These are phyloP conservation scores for Leptopilina myrica DNA, from an alignment of 2,888 invertebrate genomes.

Conservation along the genomic window DNA sequence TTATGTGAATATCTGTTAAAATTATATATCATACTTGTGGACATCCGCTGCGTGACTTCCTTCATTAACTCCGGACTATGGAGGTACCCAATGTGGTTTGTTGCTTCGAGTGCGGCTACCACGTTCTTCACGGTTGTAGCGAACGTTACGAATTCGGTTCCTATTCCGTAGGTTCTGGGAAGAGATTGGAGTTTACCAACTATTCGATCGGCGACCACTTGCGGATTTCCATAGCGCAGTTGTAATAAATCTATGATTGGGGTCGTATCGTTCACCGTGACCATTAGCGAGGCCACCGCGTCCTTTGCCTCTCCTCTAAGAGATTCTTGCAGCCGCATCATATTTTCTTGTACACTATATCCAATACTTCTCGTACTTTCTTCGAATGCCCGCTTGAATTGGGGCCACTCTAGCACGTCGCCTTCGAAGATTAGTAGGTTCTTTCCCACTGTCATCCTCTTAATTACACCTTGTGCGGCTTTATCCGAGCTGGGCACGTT, in stretches of 20 bases:
- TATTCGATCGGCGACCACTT: conserved; percentile 7
- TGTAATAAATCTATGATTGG: conserved; percentile 36
- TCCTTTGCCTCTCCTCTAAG: conserved; percentile 42
- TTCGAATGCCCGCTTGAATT: conserved; percentile 41
- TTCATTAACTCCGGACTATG: not conserved
- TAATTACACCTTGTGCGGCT: not conserved
- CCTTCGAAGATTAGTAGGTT: conserved; percentile 35
- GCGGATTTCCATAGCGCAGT: conserved; percentile 43
- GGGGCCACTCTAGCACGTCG: conserved; percentile 37
- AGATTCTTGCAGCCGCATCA: conserved; percentile 30
- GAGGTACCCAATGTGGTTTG: no score
- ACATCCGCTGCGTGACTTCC: not conserved
- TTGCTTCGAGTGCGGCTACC: no score
- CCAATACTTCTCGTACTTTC: conserved; percentile 34
- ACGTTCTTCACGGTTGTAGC: no score
- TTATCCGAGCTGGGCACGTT: not conserved
- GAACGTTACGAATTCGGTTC: not conserved
- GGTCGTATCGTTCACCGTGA: not conserved
- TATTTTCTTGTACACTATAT: conserved; percentile 43
- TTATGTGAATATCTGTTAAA: not conserved
- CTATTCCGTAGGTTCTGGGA: conserved; percentile 26
- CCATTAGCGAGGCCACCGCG: conserved; percentile 40
- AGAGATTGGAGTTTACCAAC: conserved; percentile 31
- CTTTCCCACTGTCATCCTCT: not conserved
- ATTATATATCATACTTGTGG: not conserved